A percentile compares a stretch with the other conserved stretches of the same genome.
These are phyloP conservation scores for Amphiprion percula DNA, from an alignment of 2,113 vertebrate genomes.

Conservation along the genomic window DNA sequence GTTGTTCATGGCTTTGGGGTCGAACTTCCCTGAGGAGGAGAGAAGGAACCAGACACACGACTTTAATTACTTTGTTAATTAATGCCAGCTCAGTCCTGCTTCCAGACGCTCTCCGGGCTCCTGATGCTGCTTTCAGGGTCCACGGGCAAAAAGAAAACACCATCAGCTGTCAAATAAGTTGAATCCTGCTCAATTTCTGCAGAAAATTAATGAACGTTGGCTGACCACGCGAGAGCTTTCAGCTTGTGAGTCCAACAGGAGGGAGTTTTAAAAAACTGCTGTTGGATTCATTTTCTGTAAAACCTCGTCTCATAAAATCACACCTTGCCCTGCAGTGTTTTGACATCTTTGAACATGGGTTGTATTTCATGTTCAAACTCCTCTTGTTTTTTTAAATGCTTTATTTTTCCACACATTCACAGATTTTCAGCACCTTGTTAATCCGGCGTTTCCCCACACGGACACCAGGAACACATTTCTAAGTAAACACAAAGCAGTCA, in stretches of 20 bases:
- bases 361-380: neutral
- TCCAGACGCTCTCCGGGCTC: neutral
- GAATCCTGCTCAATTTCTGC: neutral
- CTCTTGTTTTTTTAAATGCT: neutral
- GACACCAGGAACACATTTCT: no score
- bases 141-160: neutral
- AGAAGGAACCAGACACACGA: conserved; percentile 43
- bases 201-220: neutral
- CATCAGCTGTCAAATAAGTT: neutral
- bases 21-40: conserved; percentile 91
- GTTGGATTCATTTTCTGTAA: neutral
- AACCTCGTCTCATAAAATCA: neutral
- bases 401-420: no score
- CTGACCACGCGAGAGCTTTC: no score
- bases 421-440: no score
- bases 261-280: neutral
- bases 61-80: conserved; percentile 30
- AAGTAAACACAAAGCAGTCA: no score
- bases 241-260: neutral
- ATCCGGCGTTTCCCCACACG: no score
- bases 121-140: neutral
- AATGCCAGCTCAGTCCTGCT: neutral
- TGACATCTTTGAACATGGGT: neutral
- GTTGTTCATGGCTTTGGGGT: conserved; percentile 94
- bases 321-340: neutral